phyloP scores from a whole-genome alignment of 1,140 invertebrate genomes.

The Drosophila arizonae region DNA sequence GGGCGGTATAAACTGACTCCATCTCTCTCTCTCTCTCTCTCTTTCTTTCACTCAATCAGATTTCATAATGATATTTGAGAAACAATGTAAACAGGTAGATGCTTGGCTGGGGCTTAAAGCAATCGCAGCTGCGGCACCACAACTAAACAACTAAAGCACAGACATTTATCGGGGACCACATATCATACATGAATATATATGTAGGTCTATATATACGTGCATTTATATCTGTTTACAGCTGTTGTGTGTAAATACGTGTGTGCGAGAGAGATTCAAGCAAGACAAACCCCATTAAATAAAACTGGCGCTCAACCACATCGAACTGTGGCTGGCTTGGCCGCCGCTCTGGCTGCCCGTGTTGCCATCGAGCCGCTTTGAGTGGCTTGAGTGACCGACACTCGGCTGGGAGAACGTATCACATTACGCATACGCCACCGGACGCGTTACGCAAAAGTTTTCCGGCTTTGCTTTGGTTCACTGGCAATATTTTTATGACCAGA shows the following conservation, averaged over 20 bases:
- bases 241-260: slow-evolving; percentile 48
- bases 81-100: neutral
- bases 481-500: slow-evolving; percentile 28
- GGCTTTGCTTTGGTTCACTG: slow-evolving; percentile 30
- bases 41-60: slow-evolving; percentile 7
- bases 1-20: slow-evolving; percentile 1
- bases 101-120: slow-evolving; percentile 1
- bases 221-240: slow-evolving; percentile 23
- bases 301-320: slow-evolving; percentile 41
- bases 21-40: neutral
- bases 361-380: slow-evolving; percentile 46
- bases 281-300: slow-evolving; percentile 53
- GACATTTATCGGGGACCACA: neutral
- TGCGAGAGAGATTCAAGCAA: slow-evolving; percentile 37
- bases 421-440: slow-evolving; percentile 52
- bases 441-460: slow-evolving; percentile 23
- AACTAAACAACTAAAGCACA: slow-evolving; percentile 42
- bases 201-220: no score
- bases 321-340: slow-evolving; percentile 33
- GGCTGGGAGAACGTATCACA: slow-evolving; percentile 22
- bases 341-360: slow-evolving; percentile 2
- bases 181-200: neutral
- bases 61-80: slow-evolving; percentile 20
- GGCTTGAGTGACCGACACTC: slow-evolving; percentile 42
- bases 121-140: slow-evolving; percentile 18